Base-by-base conservation (phyloP, 2,888 invertebrate genomes). In the Steromphala cineraria region DNA sequence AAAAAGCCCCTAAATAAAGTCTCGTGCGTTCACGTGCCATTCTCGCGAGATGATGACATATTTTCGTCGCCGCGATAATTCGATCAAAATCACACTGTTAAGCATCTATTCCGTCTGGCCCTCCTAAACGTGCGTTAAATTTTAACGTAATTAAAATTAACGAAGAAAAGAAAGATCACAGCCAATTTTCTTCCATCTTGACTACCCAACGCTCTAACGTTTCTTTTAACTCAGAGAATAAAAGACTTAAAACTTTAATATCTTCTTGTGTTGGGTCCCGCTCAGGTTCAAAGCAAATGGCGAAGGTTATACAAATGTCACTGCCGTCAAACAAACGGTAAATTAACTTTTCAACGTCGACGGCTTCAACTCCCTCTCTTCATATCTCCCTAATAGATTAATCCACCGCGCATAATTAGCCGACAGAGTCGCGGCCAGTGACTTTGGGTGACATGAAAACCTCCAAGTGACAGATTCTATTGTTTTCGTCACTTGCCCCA, bases 11-110 rank as follows among this genome's bases (percentile, higher is more conserved):
- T 62, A 75, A 52, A 75, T 40, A 75, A 75, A 52, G 24, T 40
- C 75, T 40, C 75, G 75, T 75, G 75, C 75, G 53, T 21, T 46
- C 75, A 46, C 75, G 75, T 75, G 75, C 75, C 46, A 10, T 24
- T 8, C 52, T 75, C 46, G 52, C 75, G 75, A 17, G 19, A n/a
- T 52, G 52, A 75, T 75, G 75, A 75, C 75, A 75, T 52, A 52
- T 75, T 75, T 52, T 46, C 24, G 75, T 52, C 75, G 75, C 52
- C 75, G 24, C 46, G 52, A 46, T 75, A 75, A 75, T 75, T 75
- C 52, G 52, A 75, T 75, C 75, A 24, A 52, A 40, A 75, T 75
- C 46, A 52, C 15, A 75, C 40, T 13, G 75, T 75, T 75, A 62
- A 24, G 28, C 62, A 28, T 62, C 62, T 62, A 62, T 62, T 24